A percentile compares a stretch with the other conserved stretches of the same genome.
phyloP scores from a whole-genome alignment of 2,888 invertebrate genomes.

The Synanthedon tipuliformis region DNA sequence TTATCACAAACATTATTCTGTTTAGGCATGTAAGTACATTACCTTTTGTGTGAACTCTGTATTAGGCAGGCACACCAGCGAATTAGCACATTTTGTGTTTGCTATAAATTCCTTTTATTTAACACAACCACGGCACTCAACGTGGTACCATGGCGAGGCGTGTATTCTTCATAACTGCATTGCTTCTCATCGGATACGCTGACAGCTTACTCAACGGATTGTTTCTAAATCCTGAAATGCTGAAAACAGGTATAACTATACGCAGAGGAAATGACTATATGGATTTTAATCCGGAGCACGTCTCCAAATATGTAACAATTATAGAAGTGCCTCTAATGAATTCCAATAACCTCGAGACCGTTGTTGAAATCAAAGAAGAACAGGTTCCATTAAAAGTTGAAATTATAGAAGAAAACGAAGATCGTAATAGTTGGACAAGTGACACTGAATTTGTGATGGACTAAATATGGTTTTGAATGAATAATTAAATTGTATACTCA shows the following conservation, averaged over 20 bases:
- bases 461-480: no score
- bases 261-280: constrained; percentile 38
- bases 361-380: constrained; percentile 11
- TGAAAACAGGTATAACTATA: constrained; percentile 28
- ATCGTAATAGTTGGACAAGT: neutral
- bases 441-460: neutral
- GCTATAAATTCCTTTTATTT: constrained; percentile 8
- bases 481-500: no score
- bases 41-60: neutral
- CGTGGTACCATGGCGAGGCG: constrained; percentile 26
- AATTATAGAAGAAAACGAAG: neutral
- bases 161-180: constrained; percentile 19
- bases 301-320: constrained; percentile 8
- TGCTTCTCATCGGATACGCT: constrained; percentile 17
- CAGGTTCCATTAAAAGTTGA: neutral
- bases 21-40: neutral
- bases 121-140: no score
- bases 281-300: constrained; percentile 34
- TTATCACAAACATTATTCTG: neutral
- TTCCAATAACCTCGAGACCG: constrained; percentile 3
- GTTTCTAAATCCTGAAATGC: constrained; percentile 34
- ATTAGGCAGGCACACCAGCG: neutral
- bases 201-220: constrained; percentile 26
- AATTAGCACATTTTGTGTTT: constrained; percentile 17
- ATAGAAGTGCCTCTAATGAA: constrained; percentile 9